Evolutionary conservation across 2,888 invertebrate species (phyloP).

Genomic region (Altica lythri): DNA sequence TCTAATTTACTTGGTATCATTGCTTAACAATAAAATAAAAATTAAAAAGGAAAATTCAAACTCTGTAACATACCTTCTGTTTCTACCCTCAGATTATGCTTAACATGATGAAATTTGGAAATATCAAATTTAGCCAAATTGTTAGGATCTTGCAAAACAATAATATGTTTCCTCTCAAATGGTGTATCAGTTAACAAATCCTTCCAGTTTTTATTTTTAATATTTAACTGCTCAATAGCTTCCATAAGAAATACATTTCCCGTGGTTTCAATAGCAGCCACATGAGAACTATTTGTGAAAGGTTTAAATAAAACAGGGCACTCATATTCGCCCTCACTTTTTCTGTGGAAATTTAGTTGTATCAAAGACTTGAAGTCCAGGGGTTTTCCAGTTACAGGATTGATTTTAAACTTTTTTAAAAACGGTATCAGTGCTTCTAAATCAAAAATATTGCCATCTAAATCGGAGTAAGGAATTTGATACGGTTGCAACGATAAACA

Average conservation of each 20-base stretch:
- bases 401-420: constrained; percentile 87
- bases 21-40: no score
- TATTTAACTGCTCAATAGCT: constrained; percentile 93
- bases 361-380: constrained; percentile 80
- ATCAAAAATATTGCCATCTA: constrained; percentile 92
- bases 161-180: constrained; percentile 87
- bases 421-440: constrained; percentile 84
- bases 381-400: constrained; percentile 92
- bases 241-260: constrained; percentile 97
- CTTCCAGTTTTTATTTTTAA: constrained; percentile 92
- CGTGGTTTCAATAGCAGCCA: constrained; percentile 85
- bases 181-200: constrained; percentile 90
- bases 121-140: constrained; percentile 94
- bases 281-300: constrained; percentile 92
- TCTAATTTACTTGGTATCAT: no score
- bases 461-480: constrained; percentile 88
- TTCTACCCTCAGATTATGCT: constrained; percentile 85
- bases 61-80: constrained; percentile 88
- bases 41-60: no score
- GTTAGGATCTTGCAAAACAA: constrained; percentile 89
- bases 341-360: constrained; percentile 87
- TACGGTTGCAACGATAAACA: constrained; percentile 91
- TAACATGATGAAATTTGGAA: constrained; percentile 90
- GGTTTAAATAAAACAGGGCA: constrained; percentile 93
- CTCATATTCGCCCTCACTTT: constrained; percentile 80